Conservation (phyloP, 2,888 invertebrate species). For the Ellobium chinense region DNA sequence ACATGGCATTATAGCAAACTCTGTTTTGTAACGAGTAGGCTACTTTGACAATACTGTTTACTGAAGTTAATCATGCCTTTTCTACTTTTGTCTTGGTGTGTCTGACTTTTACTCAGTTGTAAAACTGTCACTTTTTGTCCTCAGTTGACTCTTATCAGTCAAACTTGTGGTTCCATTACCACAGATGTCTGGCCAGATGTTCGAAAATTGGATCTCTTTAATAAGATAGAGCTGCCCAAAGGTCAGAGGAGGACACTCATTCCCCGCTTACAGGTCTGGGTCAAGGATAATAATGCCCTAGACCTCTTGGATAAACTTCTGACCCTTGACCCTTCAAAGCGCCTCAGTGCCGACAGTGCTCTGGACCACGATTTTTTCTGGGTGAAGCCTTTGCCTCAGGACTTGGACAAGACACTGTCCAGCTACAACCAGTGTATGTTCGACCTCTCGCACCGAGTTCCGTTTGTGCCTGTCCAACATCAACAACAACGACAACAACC, state of each 20-base stretch:
- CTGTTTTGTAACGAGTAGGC: no score
- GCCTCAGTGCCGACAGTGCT: slow-evolving; percentile 93
- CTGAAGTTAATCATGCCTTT: no score
- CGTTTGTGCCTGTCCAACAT: no score
- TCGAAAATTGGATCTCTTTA: slow-evolving; percentile 91
- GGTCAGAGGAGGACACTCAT: slow-evolving; percentile 79
- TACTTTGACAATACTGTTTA: no score
- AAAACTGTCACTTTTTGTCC: background rate
- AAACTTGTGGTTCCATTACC: slow-evolving; percentile 96
- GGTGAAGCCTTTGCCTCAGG: slow-evolving; percentile 94
- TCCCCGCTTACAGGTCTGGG: slow-evolving; percentile 87
- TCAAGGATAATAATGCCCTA: slow-evolving; percentile 94
- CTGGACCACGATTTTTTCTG: slow-evolving; percentile 99
- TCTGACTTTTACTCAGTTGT: no score
- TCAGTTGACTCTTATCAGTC: slow-evolving; percentile 95
- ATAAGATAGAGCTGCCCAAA: slow-evolving; percentile 74
- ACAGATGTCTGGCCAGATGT: slow-evolving; percentile 93
- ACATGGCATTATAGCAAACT: no score
- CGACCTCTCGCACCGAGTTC: slow-evolving; percentile 80
- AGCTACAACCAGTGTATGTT: slow-evolving; percentile 96
- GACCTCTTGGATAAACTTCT: slow-evolving; percentile 95
- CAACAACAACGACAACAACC: slow-evolving; percentile 43
- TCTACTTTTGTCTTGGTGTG: no score
- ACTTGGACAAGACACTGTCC: slow-evolving; percentile 88
- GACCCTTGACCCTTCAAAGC: slow-evolving; percentile 93